Conservation (phyloP, 2,888 invertebrate species). For the Elmis aenea region DNA sequence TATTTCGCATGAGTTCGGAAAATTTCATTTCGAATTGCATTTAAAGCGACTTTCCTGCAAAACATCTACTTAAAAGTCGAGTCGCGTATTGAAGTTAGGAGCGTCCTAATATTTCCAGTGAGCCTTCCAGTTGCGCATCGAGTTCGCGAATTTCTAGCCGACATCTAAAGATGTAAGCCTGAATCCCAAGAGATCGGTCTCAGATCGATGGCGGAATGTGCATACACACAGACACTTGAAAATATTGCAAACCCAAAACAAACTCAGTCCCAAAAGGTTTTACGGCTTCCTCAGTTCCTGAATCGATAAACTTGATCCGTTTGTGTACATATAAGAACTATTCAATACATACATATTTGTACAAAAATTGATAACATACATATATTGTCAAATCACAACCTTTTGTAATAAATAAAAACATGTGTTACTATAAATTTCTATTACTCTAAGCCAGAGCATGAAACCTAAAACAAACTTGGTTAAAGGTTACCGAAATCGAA, state of each 20-base stretch:
- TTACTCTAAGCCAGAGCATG: too few species aligned
- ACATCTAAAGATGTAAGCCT: conserved; percentile 13
- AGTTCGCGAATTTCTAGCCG: conserved; percentile 12
- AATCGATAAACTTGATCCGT: too few species aligned
- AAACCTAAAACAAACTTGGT: too few species aligned
- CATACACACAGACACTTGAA: conserved; percentile 10
- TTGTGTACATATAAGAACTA: too few species aligned
- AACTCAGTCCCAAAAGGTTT: conserved; percentile 7
- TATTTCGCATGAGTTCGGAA: too few species aligned
- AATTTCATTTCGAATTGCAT: conserved; percentile 10
- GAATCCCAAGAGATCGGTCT: conserved; percentile 10
- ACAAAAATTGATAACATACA: too few species aligned
- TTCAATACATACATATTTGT: too few species aligned
- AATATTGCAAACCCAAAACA: conserved; percentile 9
- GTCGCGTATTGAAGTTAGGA: conserved; percentile 15
- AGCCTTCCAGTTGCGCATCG: conserved; percentile 10
- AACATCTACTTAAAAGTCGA: conserved; percentile 13
- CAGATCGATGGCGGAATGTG: conserved; percentile 12
- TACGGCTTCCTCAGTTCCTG: conserved; percentile 4
- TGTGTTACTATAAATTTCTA: too few species aligned
- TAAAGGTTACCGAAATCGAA: too few species aligned
- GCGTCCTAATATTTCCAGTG: conserved; percentile 14
- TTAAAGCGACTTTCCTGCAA: conserved; percentile 13
- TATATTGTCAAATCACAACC: too few species aligned
- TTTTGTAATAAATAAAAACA: too few species aligned